Percentiles rank a stretch among this genome's conserved stretches.
Conservation (phyloP, 1,140 invertebrate species). For the Manduca sexta region DNA sequence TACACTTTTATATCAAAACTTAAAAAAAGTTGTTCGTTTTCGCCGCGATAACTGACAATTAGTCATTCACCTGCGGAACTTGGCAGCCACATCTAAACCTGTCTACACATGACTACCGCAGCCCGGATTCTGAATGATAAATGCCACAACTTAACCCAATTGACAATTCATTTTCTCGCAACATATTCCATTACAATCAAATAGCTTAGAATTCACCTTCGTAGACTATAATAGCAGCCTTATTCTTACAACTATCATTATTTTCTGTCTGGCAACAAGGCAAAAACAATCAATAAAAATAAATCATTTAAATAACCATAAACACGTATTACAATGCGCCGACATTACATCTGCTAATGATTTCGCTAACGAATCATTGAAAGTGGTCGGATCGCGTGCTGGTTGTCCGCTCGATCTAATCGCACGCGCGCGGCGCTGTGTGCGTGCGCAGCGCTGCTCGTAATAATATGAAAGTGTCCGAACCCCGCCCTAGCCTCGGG, state of each 20-base stretch:
- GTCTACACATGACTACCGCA: slow-evolving; percentile 38
- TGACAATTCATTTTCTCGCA: slow-evolving; percentile 70
- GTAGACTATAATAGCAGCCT: slow-evolving; percentile 63
- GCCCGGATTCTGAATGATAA: slow-evolving; percentile 38
- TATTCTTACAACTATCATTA: slow-evolving; percentile 65
- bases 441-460: slow-evolving; percentile 61
- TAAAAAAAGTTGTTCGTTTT: too few species aligned
- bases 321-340: slow-evolving; percentile 70
- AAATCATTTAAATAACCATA: slow-evolving; percentile 73
- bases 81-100: slow-evolving; percentile 32
- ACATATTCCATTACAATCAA: slow-evolving; percentile 65
- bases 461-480: slow-evolving; percentile 72
- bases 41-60: not conserved
- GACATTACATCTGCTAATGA: slow-evolving; percentile 72
- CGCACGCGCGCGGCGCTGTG: slow-evolving; percentile 31
- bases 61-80: not conserved
- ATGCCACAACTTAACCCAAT: slow-evolving; percentile 44
- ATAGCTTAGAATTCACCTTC: slow-evolving; percentile 61
- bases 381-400: slow-evolving; percentile 67
- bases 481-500: slow-evolving; percentile 66
- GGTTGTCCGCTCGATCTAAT: slow-evolving; percentile 51
- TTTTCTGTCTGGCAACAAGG: slow-evolving; percentile 71
- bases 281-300: slow-evolving; percentile 74
- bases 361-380: slow-evolving; percentile 73
- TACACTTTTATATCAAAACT: too few species aligned